A percentile compares a stretch with the other conserved stretches of the same genome.
Evolutionary conservation across 2,888 invertebrate genomes (phyloP).

Genomic region (Drosophila affinis): DNA sequence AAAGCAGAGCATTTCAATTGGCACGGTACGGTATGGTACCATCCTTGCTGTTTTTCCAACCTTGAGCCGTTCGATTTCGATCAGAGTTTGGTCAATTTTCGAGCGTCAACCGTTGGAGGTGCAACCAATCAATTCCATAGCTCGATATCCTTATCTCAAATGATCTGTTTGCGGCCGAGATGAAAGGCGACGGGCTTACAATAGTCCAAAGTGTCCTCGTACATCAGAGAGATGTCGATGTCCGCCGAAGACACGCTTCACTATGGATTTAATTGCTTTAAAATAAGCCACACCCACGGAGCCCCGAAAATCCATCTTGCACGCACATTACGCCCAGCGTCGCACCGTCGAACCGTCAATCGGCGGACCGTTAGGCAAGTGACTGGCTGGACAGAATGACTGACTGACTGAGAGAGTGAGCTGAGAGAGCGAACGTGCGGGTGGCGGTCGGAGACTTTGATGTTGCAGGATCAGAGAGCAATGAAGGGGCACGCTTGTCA

Average conservation of each 20-base stretch:
- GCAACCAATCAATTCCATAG: conserved; percentile 43
- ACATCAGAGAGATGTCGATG: conserved; percentile 52
- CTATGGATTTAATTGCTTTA: conserved; percentile 75
- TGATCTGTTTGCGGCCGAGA: conserved; percentile 64
- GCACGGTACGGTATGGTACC: not conserved
- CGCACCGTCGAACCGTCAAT: conserved; percentile 1
- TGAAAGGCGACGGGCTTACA: conserved; percentile 53
- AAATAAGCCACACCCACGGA: conserved; percentile 76
- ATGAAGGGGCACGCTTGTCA: conserved; percentile 66
- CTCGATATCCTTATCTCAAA: conserved; percentile 22
- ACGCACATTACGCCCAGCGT: conserved; percentile 63
- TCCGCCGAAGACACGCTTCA: conserved; percentile 71
- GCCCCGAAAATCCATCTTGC: conserved; percentile 74
- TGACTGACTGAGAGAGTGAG: not conserved
- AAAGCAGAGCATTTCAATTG: no score
- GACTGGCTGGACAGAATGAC: conserved; percentile 13
- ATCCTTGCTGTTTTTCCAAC: conserved; percentile 24
- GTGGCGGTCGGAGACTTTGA: conserved; percentile 62
- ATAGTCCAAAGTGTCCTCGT: conserved; percentile 71
- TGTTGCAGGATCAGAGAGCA: conserved; percentile 58
- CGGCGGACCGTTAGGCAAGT: conserved; percentile 50
- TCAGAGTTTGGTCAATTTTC: conserved; percentile 36
- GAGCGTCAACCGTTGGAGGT: conserved; percentile 11
- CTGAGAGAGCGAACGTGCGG: conserved; percentile 40
- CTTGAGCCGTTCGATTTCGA: conserved; percentile 25